Percentiles rank a stretch among this genome's conserved stretches.
Conservation (phyloP, 2,797 vertebrate species). For the Zalophus californianus region DNA sequence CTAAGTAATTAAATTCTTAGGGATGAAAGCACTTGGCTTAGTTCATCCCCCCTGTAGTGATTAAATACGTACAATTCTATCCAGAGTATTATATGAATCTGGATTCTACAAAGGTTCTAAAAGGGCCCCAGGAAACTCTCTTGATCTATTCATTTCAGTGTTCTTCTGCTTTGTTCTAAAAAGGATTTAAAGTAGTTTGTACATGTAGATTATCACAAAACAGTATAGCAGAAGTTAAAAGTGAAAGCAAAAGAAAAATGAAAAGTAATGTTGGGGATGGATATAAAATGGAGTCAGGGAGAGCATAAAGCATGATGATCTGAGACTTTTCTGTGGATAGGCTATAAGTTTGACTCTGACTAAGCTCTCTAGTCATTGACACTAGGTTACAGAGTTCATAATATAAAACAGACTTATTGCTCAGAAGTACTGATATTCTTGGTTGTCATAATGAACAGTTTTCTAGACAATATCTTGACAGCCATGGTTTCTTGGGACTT, state of each 20-base stretch:
- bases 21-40: constrained; percentile 24
- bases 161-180: constrained; percentile 32
- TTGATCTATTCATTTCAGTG: background rate
- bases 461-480: background rate
- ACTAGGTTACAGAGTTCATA: background rate
- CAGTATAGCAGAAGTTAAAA: constrained; percentile 38
- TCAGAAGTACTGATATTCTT: background rate
- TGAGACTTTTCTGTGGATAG: background rate
- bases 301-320: background rate
- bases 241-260: constrained; percentile 10
- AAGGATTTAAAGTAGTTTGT: background rate
- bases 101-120: background rate
- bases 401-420: background rate
- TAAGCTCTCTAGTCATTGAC: background rate
- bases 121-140: background rate
- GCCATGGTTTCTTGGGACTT: constrained; percentile 1
- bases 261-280: background rate
- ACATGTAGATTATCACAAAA: background rate
- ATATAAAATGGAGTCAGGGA: background rate
- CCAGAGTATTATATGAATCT: background rate
- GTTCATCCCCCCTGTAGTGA: constrained; percentile 26
- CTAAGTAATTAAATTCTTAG: constrained; percentile 34
- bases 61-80: background rate
- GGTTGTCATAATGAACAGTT: background rate
- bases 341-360: background rate